These are phyloP conservation scores for Sinhomidia bicolor DNA, from an alignment of 2,888 invertebrate species.

Conservation along the genomic window DNA sequence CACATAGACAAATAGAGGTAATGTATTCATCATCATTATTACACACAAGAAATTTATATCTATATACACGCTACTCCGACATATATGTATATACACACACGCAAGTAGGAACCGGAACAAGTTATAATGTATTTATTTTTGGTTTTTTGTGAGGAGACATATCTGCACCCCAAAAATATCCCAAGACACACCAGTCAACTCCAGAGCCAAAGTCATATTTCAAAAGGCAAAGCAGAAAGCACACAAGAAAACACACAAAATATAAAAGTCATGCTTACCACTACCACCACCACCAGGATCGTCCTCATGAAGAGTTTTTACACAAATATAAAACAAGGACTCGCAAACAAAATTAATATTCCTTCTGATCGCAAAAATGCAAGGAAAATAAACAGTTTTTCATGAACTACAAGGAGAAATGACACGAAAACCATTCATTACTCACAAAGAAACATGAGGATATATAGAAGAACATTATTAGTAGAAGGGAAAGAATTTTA, in stretches of 20 bases:
- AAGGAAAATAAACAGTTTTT: slow-evolving; percentile 74
- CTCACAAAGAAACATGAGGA: slow-evolving; percentile 61
- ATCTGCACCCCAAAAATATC: slow-evolving; percentile 53
- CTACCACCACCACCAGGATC: slow-evolving; percentile 33
- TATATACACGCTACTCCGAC: not conserved
- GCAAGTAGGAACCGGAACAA: slow-evolving; percentile 46
- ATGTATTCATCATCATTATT: slow-evolving; percentile 1
- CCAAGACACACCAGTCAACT: slow-evolving; percentile 67
- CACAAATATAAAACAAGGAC: slow-evolving; percentile 67
- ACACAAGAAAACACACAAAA: not conserved
- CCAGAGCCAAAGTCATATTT: slow-evolving; percentile 71
- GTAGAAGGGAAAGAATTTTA: slow-evolving; percentile 66
- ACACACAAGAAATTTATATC: not conserved
- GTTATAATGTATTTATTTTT: slow-evolving; percentile 59
- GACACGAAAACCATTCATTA: slow-evolving; percentile 73
- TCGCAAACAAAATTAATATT: slow-evolving; percentile 71
- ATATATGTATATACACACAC: not conserved
- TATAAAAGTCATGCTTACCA: slow-evolving; percentile 15
- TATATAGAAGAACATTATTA: slow-evolving; percentile 62
- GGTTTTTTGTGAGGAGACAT: slow-evolving; percentile 55
- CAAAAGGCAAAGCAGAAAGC: slow-evolving; percentile 59
- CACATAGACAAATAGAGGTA: not conserved
- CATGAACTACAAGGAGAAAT: slow-evolving; percentile 72
- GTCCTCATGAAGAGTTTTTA: slow-evolving; percentile 40
- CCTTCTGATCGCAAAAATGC: slow-evolving; percentile 73